Evolutionary conservation across 2,888 invertebrate genomes (phyloP), one percentile per base, ranked within the genome.

Genomic region (Dinocampus coccinellae): DNA sequence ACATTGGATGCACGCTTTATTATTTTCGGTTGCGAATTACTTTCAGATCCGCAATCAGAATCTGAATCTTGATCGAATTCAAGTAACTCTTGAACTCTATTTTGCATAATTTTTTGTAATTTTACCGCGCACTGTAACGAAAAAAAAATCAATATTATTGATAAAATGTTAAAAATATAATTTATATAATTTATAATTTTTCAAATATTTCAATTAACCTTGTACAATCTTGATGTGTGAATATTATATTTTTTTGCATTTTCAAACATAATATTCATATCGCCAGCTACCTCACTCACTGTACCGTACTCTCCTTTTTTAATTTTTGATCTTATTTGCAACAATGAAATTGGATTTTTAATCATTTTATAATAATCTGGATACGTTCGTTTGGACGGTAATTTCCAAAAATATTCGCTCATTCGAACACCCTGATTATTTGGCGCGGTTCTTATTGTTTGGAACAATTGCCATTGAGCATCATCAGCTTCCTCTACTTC

Each of bases 341-440:
- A 93, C 82, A 99, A 89, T 0, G 98, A 98, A 79, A 99, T 93
- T 0, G 99, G 99, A 83, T 95, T 95, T 84, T 97, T 96, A 65
- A 99, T 99, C 85, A 97, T 96, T 80, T 95, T 95, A 89, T 98
- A 99, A 88, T 99, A 99, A 88, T 99, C 99, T 0, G 98, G 97
- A 89, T 99, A 98, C 77, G 93, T 93, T 70, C 97, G 90, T 58
- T 93, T 94, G 7, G 95, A 96, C 0, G 99, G 99, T 70, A 99
- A 89, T 82, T 95, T 95, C 92, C 95, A 94, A 88, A 99, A 96
- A 0, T 97, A 96, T 83, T 98, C 97, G 29, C 95, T 94, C 83
- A 98, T 90, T n/a, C 92, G 90, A 1, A 92, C 90, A 87, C 89
- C 89, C 75, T 90, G 88, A 75, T 89, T 89, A 73, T 90, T 91